These are phyloP conservation scores for Trochalopteron elliotii DNA, from an alignment of 2,113 vertebrate genomes.

Conservation along the genomic window DNA sequence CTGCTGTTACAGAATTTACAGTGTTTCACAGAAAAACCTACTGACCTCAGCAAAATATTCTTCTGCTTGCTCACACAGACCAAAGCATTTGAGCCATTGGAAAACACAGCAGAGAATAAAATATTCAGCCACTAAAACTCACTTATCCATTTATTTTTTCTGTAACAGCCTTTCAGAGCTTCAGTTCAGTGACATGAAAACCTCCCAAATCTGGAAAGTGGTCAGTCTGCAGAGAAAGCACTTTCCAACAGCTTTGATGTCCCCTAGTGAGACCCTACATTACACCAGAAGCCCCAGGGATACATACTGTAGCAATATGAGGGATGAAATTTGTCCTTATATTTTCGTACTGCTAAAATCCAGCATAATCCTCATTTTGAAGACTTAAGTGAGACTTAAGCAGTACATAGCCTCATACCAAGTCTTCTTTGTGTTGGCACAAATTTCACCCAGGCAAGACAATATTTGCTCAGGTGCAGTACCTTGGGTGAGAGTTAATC, in stretches of 20 bases:
- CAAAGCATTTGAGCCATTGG: not conserved
- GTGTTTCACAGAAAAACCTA: not conserved
- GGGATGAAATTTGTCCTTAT: not conserved
- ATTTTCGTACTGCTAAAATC: not conserved
- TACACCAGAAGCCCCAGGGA: not conserved
- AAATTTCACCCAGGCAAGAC: slow-evolving; percentile 63
- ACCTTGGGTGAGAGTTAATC: slow-evolving; percentile 66
- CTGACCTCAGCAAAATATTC: not conserved
- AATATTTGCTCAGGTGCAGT: slow-evolving; percentile 72
- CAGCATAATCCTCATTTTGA: not conserved
- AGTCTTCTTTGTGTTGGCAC: slow-evolving; percentile 60
- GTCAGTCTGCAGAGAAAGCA: not conserved
- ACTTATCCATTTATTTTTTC: not conserved
- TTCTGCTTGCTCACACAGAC: not conserved
- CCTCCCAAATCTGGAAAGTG: not conserved
- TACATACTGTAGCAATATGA: not conserved
- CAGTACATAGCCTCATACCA: slow-evolving; percentile 22
- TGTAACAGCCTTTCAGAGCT: not conserved
- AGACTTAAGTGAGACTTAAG: slow-evolving; percentile 56
- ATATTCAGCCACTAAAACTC: not conserved
- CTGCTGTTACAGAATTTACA: not conserved
- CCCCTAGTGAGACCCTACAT: not conserved
- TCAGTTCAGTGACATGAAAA: not conserved
- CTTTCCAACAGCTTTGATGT: not conserved
- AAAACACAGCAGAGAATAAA: not conserved